Evolutionary conservation across 2,888 invertebrate species (phyloP), one percentile per base, ranked within the genome.

Genomic region (Drosophila vallismaia): DNA sequence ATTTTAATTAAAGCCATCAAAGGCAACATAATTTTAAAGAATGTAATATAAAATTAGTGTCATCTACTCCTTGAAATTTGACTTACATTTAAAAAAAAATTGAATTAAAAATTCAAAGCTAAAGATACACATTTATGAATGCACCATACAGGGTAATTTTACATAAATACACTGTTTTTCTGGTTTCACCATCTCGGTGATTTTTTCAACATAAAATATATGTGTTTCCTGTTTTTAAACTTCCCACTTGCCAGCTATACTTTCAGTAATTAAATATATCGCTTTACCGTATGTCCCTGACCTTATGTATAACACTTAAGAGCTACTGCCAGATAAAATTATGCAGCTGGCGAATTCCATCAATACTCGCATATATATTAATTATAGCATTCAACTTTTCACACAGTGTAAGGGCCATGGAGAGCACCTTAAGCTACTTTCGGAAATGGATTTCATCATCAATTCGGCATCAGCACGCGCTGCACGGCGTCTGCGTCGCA

Each of bases 401-500:
- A 59, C 50, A 33, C 5, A 4, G 52, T 19, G 49, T 40, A 24
- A 14, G 7, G 29, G 29, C 12, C 28, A 31, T 24, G 54, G 64
- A 71, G 51, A 55, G 50, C 80, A 87, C 88, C 84, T 84, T 84
- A 85, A 87, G 88, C 88, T 86, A 87, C 83, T 87, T 78, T 87
- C 67, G 71, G 74, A 80, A 83, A 78, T 86, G 86, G 80, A 78
- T 78, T 84, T 89, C 83, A 89, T 89, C 87, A 89, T 88, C 80
- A 80, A 86, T 89, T 89, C 83, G 79, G 69, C 87, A 89, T 89
- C 88, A 89, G 89, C 88, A 89, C 49, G 72, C 75, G 67, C 63
- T 77, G 63, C 53, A 71, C 36, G 31, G 52, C 53, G 71, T 50
- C 62, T 54, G 54, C 54, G 38, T 62, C 54, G 51, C 33, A 29